These are phyloP conservation scores for Drosophila funebris DNA, from an alignment of 1,140 invertebrate genomes.

Conservation along the genomic window DNA sequence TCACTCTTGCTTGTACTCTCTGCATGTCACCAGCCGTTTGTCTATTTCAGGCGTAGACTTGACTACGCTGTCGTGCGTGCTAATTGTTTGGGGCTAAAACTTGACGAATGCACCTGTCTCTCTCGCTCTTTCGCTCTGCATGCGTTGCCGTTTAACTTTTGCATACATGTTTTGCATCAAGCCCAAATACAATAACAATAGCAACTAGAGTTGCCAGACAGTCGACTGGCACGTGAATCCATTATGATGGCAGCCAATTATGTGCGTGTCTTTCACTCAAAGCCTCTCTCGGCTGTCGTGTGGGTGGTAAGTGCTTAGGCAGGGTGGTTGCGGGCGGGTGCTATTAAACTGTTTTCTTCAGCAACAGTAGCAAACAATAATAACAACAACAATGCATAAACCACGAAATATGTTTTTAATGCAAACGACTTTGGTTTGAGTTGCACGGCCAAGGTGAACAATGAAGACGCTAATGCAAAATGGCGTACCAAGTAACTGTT, in stretches of 20 bases:
- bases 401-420: constrained; percentile 77
- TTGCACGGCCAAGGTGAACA: constrained; percentile 75
- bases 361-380: constrained; percentile 30
- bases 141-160: constrained; percentile 50
- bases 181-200: constrained; percentile 7
- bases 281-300: neutral
- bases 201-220: constrained; percentile 36
- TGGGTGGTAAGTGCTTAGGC: neutral
- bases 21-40: neutral
- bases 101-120: constrained; percentile 29
- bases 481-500: neutral
- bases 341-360: constrained; percentile 52
- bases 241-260: constrained; percentile 77
- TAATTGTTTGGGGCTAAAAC: constrained; percentile 44
- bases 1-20: neutral
- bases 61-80: constrained; percentile 44
- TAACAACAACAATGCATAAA: constrained; percentile 29
- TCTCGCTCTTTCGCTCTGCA: constrained; percentile 13
- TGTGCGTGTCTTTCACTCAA: constrained; percentile 63
- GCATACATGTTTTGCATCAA: constrained; percentile 41
- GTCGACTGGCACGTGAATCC: constrained; percentile 64
- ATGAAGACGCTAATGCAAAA: constrained; percentile 38
- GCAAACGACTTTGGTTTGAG: constrained; percentile 64
- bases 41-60: constrained; percentile 5
- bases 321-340: neutral